Percentiles rank a stretch among this genome's conserved stretches.
Evolutionary conservation across 1,140 invertebrate genomes (phyloP).

Genomic region (Pygmarrhopalites habei): DNA sequence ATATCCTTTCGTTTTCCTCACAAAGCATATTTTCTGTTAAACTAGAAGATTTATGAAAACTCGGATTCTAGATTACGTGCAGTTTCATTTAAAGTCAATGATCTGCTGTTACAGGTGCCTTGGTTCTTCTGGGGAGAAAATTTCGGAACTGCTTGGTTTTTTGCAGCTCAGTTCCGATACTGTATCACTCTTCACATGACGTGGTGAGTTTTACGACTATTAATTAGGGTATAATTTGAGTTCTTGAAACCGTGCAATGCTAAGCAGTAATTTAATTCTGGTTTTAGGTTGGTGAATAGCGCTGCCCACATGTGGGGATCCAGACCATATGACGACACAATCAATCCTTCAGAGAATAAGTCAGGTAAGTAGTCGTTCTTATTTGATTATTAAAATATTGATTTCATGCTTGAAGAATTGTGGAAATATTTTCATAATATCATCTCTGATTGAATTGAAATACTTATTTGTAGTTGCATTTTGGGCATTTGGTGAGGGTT

Average conservation of each 20-base stretch:
- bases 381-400: neutral
- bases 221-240: no score
- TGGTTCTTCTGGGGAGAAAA: slow-evolving; percentile 64
- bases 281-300: slow-evolving; percentile 65
- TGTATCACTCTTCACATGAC: slow-evolving; percentile 57
- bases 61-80: no score
- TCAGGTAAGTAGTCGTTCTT: neutral
- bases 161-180: slow-evolving; percentile 79
- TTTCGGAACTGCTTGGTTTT: slow-evolving; percentile 70
- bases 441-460: neutral
- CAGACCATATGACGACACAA: slow-evolving; percentile 55
- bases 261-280: no score
- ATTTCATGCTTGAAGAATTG: no score
- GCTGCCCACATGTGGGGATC: slow-evolving; percentile 60
- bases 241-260: no score
- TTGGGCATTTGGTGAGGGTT: slow-evolving; percentile 73
- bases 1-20: no score
- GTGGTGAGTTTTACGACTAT: no score
- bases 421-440: neutral
- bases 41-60: no score
- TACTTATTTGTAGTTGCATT: slow-evolving; percentile 54
- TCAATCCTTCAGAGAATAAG: neutral
- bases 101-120: no score
- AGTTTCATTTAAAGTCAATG: no score
- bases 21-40: no score